Evolutionary conservation across 2,888 invertebrate species (phyloP), one percentile per base, ranked within the genome.

Genomic region (Erebia epiphron): DNA sequence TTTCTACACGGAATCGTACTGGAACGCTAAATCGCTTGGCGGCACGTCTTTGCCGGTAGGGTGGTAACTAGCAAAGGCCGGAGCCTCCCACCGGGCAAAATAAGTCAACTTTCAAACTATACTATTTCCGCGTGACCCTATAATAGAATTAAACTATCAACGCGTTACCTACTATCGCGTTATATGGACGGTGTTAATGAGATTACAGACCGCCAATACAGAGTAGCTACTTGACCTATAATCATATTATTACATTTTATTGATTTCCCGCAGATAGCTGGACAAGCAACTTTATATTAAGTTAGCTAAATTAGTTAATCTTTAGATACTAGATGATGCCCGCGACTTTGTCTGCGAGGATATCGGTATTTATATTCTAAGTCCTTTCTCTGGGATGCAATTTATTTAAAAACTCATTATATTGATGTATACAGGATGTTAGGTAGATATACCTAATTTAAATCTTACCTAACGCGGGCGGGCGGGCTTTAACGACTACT

Each of bases 81-180:
- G n/a, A n/a, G n/a, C n/a, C n/a, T n/a, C n/a, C n/a, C n/a, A n/a
- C n/a, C n/a, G n/a, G n/a, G n/a, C n/a, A n/a, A n/a, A n/a, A 54
- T 16, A 56, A 13, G 21, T 4, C 56, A 56, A 56, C 56, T 16
- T 14, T 35, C 2, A 58, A 35, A 58, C 58, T 1, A 50, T n/a
- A n/a, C 35, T 14, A 11, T 26, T 21, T 56, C 16, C n/a, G 16
- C 58, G 41, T n/a, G 58, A 58, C 58, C 41, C n/a, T 46, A 61
- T 61, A 61, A 61, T 61, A 11, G 43, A 46, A 61, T 61, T 61
- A 61, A 43, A 9, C 43, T 43, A 61, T 61, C 41, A 60, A 60
- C 61, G 46, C 60, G 60, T 43, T 16, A 35, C n/a, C n/a, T n/a
- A n/a, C 57, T 57, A n/a, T 43, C 9, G 13, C 46, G 52, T 16